Conservation (phyloP, 1,140 invertebrate species). For the Conus ventricosus region DNA sequence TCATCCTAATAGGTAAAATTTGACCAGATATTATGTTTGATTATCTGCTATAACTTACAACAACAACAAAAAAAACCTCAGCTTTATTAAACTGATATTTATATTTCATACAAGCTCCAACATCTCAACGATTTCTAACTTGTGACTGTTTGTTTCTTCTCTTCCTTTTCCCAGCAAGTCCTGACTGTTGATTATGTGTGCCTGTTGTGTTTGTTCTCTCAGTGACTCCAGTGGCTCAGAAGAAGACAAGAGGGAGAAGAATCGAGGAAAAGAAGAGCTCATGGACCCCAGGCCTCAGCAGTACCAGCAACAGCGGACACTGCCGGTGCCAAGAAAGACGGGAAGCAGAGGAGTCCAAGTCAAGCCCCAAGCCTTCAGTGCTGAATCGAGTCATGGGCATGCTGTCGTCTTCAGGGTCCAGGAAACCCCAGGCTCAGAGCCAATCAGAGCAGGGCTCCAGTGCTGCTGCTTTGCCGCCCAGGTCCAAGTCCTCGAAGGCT, state of each 20-base stretch:
- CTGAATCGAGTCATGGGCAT: not conserved
- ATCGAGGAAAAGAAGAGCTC: not conserved
- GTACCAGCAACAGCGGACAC: not conserved
- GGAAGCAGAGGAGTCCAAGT: not conserved
- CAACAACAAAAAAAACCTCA: too few species aligned
- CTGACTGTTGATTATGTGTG: too few species aligned
- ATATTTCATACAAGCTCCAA: too few species aligned
- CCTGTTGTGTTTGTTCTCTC: conserved; percentile 2
- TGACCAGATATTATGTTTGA: too few species aligned
- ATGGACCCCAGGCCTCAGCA: not conserved
- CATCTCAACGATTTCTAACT: too few species aligned
- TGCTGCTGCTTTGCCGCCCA: not conserved
- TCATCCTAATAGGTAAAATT: too few species aligned
- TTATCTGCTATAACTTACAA: too few species aligned
- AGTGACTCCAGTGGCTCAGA: conserved; percentile 47
- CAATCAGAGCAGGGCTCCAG: not conserved
- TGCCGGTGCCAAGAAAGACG: not conserved
- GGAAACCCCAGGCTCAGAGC: too few species aligned
- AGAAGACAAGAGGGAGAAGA: not conserved
- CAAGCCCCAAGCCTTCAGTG: not conserved
- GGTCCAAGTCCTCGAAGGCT: not conserved
- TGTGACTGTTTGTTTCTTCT: too few species aligned
- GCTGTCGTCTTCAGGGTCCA: not conserved
- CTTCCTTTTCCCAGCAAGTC: too few species aligned
- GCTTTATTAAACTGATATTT: too few species aligned